phyloP scores from a whole-genome alignment of 1,140 invertebrate genomes.

The Aphis gossypii region DNA sequence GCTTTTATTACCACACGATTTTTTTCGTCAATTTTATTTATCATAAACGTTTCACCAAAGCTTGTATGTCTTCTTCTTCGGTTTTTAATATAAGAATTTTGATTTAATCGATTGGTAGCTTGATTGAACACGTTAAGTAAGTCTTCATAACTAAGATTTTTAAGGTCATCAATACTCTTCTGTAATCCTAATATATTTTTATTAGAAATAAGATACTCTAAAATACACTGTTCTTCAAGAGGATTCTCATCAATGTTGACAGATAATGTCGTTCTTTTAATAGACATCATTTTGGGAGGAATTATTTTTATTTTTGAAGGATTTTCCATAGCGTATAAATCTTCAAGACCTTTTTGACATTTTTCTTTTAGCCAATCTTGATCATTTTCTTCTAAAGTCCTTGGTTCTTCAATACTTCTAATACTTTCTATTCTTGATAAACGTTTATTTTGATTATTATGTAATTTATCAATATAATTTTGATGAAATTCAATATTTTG shows the following conservation, averaged over 20 bases:
- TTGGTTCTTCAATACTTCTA: slow-evolving; percentile 61
- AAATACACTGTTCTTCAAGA: slow-evolving; percentile 61
- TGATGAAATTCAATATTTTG: slow-evolving; percentile 40
- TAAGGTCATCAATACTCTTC: slow-evolving; percentile 41
- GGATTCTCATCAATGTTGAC: slow-evolving; percentile 61
- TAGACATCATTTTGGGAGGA: neutral
- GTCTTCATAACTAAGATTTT: slow-evolving; percentile 62
- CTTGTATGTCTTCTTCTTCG: slow-evolving; percentile 49
- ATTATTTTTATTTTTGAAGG: slow-evolving; percentile 53
- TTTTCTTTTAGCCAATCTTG: slow-evolving; percentile 63
- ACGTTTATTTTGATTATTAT: slow-evolving; percentile 64
- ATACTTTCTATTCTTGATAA: slow-evolving; percentile 70
- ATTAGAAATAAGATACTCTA: slow-evolving; percentile 60
- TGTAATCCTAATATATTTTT: slow-evolving; percentile 54
- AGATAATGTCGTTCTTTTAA: slow-evolving; percentile 17
- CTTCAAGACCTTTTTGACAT: slow-evolving; percentile 63
- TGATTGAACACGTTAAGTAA: slow-evolving; percentile 61
- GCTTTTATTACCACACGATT: slow-evolving; percentile 63
- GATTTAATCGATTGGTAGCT: slow-evolving; percentile 55
- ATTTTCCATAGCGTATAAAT: slow-evolving; percentile 63
- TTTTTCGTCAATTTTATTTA: slow-evolving; percentile 15
- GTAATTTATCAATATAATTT: slow-evolving; percentile 54
- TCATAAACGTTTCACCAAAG: slow-evolving; percentile 37
- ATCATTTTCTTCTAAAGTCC: slow-evolving; percentile 55
- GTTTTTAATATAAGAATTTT: slow-evolving; percentile 12